Evolutionary conservation across 2,888 invertebrate species (phyloP), one percentile per base, ranked within the genome.

Genomic region (Atethmia centrago): DNA sequence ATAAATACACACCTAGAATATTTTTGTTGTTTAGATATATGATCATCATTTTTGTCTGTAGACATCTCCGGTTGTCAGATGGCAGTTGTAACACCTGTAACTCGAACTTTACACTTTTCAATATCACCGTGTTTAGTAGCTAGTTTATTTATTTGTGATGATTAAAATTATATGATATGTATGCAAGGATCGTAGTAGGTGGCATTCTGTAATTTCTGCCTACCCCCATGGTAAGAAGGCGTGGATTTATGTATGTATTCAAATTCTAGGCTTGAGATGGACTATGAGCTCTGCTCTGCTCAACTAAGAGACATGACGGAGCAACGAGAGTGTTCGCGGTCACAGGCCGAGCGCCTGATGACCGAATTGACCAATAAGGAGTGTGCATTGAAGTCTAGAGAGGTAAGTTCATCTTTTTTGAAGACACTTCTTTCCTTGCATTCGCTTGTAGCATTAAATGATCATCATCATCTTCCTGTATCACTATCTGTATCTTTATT

Each of bases 271-370:
- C 95, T 97, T 84, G 97, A 97, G 92, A 96, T 97, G 90, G 97
- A 97, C 89, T 96, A 97, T 89, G 97, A 97, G 90, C 96, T 97
- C 76, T 94, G 93, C 94, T 97, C 94, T 87, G 97, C 94, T 89
- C 97, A 95, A 94, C 93, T 96, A 90, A 96, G 95, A 94, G 97
- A 95, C 92, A 97, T 96, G 97, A 97, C 91, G 89, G 97, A 94
- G 92, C 97, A 95, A 90, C 91, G 95, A 84, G 97, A 95, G 88
- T 97, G 94, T 92, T 97, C 95, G 87, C 94, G 95, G 58, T 94
- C 95, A 68, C 96, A 96, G 89, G 96, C 96, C 81, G 95, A 95
- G 88, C 89, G 94, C 58, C 90, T 96, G 36, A 89, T 95, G 91
- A 85, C 87, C 0, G 95, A 96, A 75, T 88, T 96, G 1, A 86